Conservation (phyloP, 2,888 invertebrate genomes). For the Callyntrura guangdongensis region DNA sequence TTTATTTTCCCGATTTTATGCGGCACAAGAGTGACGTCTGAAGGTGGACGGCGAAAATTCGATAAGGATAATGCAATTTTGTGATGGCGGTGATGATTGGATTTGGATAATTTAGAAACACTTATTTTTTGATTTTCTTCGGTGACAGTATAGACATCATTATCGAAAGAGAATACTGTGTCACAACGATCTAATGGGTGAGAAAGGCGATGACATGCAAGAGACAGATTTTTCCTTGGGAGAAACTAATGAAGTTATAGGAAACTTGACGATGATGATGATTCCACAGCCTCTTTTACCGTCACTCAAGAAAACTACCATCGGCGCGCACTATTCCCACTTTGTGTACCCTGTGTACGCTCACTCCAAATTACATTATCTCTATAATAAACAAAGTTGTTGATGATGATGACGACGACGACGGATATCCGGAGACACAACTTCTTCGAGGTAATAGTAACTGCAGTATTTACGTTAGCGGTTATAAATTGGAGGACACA, state of each 20-base stretch:
- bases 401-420: neutral
- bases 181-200: neutral
- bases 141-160: neutral
- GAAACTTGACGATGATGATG: neutral
- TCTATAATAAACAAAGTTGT: constrained; percentile 56
- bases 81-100: neutral
- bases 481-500: constrained; percentile 1
- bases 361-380: constrained; percentile 59
- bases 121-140: neutral
- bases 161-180: neutral
- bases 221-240: neutral
- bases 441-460: constrained; percentile 1
- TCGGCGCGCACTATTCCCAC: neutral
- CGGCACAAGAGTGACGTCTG: too few species aligned
- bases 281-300: neutral
- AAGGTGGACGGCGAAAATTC: neutral
- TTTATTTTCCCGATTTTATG: neutral
- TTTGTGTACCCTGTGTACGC: neutral
- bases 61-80: neutral
- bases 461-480: constrained; percentile 4
- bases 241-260: constrained; percentile 2
- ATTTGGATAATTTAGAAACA: neutral
- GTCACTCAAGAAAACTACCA: neutral
- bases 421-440: constrained; percentile 52
- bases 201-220: neutral